These are phyloP conservation scores for Cheilosia soror DNA, from an alignment of 2,888 invertebrate species.

Conservation along the genomic window DNA sequence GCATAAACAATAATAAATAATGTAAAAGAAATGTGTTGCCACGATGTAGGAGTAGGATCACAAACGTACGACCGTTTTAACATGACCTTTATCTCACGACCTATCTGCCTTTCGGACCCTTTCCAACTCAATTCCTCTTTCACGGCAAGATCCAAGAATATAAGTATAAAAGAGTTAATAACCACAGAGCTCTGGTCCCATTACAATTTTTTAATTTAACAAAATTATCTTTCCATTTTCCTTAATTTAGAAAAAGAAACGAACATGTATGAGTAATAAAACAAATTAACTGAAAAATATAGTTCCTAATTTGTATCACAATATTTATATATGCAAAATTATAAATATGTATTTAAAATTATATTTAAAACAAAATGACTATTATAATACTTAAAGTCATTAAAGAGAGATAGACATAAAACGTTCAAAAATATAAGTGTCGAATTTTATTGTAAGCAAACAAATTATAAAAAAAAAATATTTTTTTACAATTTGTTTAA, in stretches of 20 bases:
- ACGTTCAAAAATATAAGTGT: slow-evolving; percentile 35
- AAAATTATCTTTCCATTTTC: slow-evolving; percentile 42
- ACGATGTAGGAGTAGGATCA: not conserved
- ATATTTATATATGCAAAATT: slow-evolving; percentile 60
- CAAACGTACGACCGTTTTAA: not conserved
- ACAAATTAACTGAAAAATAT: slow-evolving; percentile 68
- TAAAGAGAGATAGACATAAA: slow-evolving; percentile 70
- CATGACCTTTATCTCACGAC: not conserved
- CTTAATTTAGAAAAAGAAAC: slow-evolving; percentile 29
- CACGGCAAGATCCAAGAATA: no score
- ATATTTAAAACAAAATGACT: slow-evolving; percentile 53
- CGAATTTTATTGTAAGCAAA: slow-evolving; percentile 53
- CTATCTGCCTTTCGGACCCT: not conserved
- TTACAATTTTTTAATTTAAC: slow-evolving; percentile 43
- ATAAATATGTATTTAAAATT: slow-evolving; percentile 61
- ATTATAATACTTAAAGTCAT: slow-evolving; percentile 52
- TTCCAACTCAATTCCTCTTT: not conserved
- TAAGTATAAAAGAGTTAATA: slow-evolving; percentile 6
- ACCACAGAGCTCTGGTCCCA: slow-evolving; percentile 23
- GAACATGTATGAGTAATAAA: slow-evolving; percentile 37
- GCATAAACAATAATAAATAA: not conserved
- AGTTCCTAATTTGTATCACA: slow-evolving; percentile 75
- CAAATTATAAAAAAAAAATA: slow-evolving; percentile 12
- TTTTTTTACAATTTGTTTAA: slow-evolving; percentile 46
- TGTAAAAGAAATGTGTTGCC: not conserved